These are phyloP conservation scores for Calosoma granatense DNA, from an alignment of 1,140 invertebrate species.

Conservation along the genomic window DNA sequence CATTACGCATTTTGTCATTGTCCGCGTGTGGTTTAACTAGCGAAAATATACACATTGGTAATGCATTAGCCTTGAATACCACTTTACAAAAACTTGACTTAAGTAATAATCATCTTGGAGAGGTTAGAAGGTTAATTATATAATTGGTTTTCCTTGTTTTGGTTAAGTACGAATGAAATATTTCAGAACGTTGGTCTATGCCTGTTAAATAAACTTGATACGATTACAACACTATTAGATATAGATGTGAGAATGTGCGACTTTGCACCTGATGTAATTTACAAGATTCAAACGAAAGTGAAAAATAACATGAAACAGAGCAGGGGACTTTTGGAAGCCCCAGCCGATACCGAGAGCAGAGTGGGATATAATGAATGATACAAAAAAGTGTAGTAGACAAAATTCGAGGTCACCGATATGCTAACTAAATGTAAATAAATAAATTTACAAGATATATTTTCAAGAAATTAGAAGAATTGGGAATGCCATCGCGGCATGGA, in stretches of 20 bases:
- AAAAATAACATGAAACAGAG: neutral
- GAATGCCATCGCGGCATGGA: no score
- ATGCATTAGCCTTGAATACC: neutral
- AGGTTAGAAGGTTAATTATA: neutral
- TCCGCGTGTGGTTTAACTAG: neutral
- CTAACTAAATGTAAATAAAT: neutral
- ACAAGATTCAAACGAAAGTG: neutral
- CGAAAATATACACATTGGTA: neutral
- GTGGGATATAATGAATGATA: neutral
- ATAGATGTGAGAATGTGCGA: neutral
- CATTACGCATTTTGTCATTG: neutral
- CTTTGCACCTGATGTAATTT: neutral
- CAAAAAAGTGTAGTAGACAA: neutral
- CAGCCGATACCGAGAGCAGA: neutral
- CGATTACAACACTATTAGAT: neutral
- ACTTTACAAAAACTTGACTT: neutral
- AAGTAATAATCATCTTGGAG: neutral
- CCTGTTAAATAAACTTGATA: neutral
- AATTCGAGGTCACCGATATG: neutral
- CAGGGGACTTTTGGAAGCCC: neutral
- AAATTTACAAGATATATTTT: neutral
- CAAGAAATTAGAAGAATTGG: neutral
- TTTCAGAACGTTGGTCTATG: neutral
- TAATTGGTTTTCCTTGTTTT: neutral
- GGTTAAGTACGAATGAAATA: neutral